A percentile compares a stretch with the other conserved stretches of the same genome.
Conservation (phyloP, 2,888 invertebrate species). For the Drosophila rellima region DNA sequence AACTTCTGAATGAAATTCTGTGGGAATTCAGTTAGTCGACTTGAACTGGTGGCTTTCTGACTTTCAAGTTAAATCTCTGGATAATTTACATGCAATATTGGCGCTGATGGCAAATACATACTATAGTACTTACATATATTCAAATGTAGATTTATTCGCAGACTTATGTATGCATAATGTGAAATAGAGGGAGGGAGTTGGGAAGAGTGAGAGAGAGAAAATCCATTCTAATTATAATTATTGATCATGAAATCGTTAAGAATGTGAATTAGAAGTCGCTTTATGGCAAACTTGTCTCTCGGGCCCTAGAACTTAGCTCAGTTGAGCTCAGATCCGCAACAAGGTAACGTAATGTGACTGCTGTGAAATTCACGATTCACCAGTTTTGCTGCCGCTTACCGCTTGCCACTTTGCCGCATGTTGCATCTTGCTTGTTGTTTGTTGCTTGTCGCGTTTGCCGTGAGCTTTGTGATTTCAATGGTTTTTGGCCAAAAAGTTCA, state of each 20-base stretch:
- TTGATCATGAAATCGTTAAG: slow-evolving; percentile 44
- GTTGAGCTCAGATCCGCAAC: neutral
- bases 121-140: slow-evolving; percentile 23
- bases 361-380: slow-evolving; percentile 77
- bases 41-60: slow-evolving; percentile 5
- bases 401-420: slow-evolving; percentile 15
- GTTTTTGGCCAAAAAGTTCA: slow-evolving; percentile 67
- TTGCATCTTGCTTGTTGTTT: slow-evolving; percentile 6
- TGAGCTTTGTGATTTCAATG: slow-evolving; percentile 63
- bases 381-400: slow-evolving; percentile 48
- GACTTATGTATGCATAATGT: slow-evolving; percentile 34
- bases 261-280: slow-evolving; percentile 40
- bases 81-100: slow-evolving; percentile 46
- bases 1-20: neutral
- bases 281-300: slow-evolving; percentile 48
- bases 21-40: neutral
- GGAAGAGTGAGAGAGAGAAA: slow-evolving; percentile 1
- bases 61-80: slow-evolving; percentile 14
- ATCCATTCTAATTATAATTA: slow-evolving; percentile 44
- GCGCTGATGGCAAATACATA: slow-evolving; percentile 23
- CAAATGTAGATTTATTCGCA: slow-evolving; percentile 25
- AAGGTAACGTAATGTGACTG: slow-evolving; percentile 69
- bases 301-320: slow-evolving; percentile 11
- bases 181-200: neutral
- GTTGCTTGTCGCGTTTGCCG: slow-evolving; percentile 35